A percentile compares a stretch with the other conserved stretches of the same genome.
Evolutionary conservation across 1,140 invertebrate genomes (phyloP).

Genomic region (Drosophila sturtevanti): DNA sequence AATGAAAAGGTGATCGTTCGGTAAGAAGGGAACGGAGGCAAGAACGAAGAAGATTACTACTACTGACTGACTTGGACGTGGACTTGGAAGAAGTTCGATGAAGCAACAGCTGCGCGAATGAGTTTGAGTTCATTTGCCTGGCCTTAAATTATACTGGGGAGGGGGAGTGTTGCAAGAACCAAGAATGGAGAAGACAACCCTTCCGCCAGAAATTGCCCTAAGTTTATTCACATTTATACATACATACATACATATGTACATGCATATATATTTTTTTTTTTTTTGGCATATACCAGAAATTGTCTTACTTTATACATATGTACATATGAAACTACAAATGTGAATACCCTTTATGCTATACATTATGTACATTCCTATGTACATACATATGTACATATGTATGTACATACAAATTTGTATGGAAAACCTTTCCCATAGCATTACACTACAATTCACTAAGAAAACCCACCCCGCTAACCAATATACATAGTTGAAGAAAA

Average conservation of each 20-base stretch:
- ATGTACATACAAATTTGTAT: constrained; percentile 34
- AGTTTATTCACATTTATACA: constrained; percentile 31
- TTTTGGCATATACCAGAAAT: constrained; percentile 49
- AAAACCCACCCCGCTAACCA: constrained; percentile 60
- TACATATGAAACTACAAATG: constrained; percentile 16
- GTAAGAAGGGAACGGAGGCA: background rate
- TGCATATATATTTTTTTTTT: too few species aligned
- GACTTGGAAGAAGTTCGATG: constrained; percentile 6
- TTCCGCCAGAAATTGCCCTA: constrained; percentile 47
- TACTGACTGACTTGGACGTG: constrained; percentile 17
- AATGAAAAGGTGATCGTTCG: constrained; percentile 36
- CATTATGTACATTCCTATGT: constrained; percentile 14
- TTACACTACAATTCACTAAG: constrained; percentile 68
- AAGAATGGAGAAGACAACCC: constrained; percentile 48
- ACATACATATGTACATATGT: constrained; percentile 16
- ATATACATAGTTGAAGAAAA: constrained; percentile 5
- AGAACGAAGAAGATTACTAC: constrained; percentile 33
- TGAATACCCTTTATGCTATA: background rate
- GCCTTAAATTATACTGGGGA: background rate
- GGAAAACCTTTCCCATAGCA: constrained; percentile 67
- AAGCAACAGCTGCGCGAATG: constrained; percentile 61
- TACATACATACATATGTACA: too few species aligned
- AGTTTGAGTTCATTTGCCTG: constrained; percentile 44
- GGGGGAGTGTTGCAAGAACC: constrained; percentile 22
- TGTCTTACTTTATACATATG: constrained; percentile 43